Evolutionary conservation across 2,797 vertebrate species (phyloP).

Genomic region (Presbytis comata): DNA sequence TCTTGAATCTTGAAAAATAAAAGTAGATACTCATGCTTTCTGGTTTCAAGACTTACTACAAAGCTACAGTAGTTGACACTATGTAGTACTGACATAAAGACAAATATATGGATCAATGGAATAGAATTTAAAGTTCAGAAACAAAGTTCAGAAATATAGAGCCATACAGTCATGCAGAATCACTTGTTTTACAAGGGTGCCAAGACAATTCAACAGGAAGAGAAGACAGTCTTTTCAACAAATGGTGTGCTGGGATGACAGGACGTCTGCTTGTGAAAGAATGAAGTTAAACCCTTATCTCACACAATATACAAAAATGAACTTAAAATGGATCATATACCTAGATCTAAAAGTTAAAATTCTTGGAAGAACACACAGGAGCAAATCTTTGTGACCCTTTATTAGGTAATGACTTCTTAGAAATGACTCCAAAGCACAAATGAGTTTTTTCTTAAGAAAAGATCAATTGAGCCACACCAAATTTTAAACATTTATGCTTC

Average conservation of each 20-base stretch:
- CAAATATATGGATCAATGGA: neutral
- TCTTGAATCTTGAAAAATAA: neutral
- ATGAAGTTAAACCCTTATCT: neutral
- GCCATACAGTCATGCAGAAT: neutral
- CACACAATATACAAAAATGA: neutral
- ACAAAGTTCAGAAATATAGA: neutral
- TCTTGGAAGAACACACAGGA: neutral
- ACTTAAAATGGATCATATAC: neutral
- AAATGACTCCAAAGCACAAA: neutral
- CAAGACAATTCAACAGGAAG: neutral
- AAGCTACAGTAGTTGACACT: neutral
- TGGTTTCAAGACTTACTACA: neutral
- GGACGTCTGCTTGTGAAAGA: neutral
- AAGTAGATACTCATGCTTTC: neutral
- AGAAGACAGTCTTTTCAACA: neutral
- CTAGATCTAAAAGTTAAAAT: neutral
- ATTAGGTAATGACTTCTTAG: neutral
- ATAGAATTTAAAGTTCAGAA: neutral
- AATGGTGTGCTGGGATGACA: neutral
- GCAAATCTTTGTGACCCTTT: neutral
- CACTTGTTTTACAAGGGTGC: neutral
- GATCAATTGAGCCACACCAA: neutral
- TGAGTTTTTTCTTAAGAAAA: neutral
- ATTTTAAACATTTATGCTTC: neutral
- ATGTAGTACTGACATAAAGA: neutral